Evolutionary conservation across 2,113 vertebrate species (phyloP).

Genomic region (Lethenteron reissneri): DNA sequence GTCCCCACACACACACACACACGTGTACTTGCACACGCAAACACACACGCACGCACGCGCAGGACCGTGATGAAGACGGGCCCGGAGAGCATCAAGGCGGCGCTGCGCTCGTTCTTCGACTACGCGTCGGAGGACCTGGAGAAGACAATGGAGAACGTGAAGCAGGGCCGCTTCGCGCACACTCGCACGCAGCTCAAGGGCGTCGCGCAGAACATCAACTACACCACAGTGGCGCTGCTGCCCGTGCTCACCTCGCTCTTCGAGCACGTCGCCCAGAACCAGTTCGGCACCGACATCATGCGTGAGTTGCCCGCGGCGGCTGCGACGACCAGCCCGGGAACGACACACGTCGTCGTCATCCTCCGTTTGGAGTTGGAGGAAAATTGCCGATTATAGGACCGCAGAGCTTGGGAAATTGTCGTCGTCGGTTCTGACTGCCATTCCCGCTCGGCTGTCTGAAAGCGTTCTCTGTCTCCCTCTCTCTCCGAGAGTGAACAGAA

Average conservation of each 20-base stretch:
- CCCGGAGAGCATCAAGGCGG: constrained; percentile 66
- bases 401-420: background rate
- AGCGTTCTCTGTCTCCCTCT: too few relatives aligned
- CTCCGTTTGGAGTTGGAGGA: background rate
- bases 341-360: too few relatives aligned
- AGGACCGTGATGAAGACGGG: constrained; percentile 98
- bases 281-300: constrained; percentile 72
- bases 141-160: constrained; percentile 86
- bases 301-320: constrained; percentile 31
- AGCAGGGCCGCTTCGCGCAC: constrained; percentile 88
- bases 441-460: too few relatives aligned
- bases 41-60: constrained; percentile 6
- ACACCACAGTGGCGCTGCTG: constrained; percentile 73
- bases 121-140: constrained; percentile 72
- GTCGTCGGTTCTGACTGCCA: too few relatives aligned
- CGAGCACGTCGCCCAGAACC: constrained; percentile 75
- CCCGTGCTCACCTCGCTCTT: constrained; percentile 87
- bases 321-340: background rate
- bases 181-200: constrained; percentile 90
- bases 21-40: too few relatives aligned
- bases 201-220: constrained; percentile 95
- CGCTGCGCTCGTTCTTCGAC: constrained; percentile 73
- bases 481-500: too few relatives aligned
- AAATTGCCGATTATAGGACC: background rate
- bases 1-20: too few relatives aligned